Conservation (phyloP, 1,140 invertebrate genomes). For the Halictus rubicundus region DNA sequence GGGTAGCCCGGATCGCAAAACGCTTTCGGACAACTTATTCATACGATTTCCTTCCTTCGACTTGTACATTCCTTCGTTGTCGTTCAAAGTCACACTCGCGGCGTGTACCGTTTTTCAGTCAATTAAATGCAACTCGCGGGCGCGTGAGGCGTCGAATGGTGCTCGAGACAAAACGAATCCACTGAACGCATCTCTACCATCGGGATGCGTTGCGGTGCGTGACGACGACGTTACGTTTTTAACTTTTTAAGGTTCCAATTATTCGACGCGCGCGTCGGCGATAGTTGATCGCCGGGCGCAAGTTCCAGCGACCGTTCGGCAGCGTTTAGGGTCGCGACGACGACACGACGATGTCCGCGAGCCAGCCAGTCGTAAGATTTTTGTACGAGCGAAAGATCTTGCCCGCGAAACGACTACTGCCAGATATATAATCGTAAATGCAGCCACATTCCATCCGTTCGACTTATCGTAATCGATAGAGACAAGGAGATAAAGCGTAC, state of each 20-base stretch:
- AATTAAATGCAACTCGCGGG: neutral
- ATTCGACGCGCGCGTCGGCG: neutral
- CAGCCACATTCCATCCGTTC: slow-evolving; percentile 68
- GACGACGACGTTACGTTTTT: slow-evolving; percentile 13
- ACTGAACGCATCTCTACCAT: too few relatives aligned
- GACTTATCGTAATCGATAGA: slow-evolving; percentile 44
- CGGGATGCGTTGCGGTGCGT: neutral
- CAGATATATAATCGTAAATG: slow-evolving; percentile 54
- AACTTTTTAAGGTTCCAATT: slow-evolving; percentile 3
- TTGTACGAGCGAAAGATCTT: slow-evolving; percentile 50
- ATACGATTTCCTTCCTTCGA: slow-evolving; percentile 8
- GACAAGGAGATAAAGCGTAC: neutral
- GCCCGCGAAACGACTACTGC: slow-evolving; percentile 43
- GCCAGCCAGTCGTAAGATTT: slow-evolving; percentile 43
- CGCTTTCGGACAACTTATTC: neutral
- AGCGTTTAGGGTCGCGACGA: neutral
- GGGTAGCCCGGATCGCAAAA: neutral
- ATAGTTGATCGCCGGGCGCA: neutral
- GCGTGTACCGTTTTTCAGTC: neutral
- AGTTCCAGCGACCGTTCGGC: neutral
- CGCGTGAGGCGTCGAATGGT: neutral
- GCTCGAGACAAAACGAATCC: neutral
- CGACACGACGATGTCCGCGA: neutral
- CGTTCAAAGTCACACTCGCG: neutral
- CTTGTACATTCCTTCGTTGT: slow-evolving; percentile 26